phyloP scores from a whole-genome alignment of 2,888 invertebrate species.

The Luperina nickerlii region DNA sequence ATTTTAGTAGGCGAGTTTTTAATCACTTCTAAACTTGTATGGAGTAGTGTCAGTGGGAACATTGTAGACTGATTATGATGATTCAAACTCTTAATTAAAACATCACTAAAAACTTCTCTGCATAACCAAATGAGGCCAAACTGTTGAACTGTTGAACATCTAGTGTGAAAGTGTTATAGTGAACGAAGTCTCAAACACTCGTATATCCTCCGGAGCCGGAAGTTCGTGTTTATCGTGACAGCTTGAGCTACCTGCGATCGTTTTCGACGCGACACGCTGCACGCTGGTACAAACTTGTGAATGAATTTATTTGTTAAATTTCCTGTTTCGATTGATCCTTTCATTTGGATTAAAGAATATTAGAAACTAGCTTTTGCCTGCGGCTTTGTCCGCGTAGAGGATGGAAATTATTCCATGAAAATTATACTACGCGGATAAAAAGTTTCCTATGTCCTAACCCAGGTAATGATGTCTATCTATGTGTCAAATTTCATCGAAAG shows the following conservation, averaged over 20 bases:
- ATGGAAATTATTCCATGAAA: not conserved
- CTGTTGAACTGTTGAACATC: not conserved
- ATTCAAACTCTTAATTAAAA: not conserved
- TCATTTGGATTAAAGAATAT: not conserved
- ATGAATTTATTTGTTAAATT: slow-evolving; percentile 13
- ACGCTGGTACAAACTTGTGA: slow-evolving; percentile 1
- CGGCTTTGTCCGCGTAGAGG: not conserved
- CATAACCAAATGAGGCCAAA: slow-evolving; percentile 17
- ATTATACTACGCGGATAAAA: not conserved
- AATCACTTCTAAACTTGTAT: no score
- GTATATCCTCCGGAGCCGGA: slow-evolving; percentile 31
- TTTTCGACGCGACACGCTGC: not conserved
- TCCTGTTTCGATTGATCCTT: not conserved
- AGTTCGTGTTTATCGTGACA: slow-evolving; percentile 35
- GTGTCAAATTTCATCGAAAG: not conserved
- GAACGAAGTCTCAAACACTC: slow-evolving; percentile 15
- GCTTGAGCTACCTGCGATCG: slow-evolving; percentile 36
- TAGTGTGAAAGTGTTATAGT: slow-evolving; percentile 35
- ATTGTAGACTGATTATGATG: no score
- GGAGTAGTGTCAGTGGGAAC: no score
- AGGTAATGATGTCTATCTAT: not conserved
- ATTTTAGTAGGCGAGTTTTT: no score
- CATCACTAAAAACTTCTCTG: not conserved
- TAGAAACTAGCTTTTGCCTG: not conserved
- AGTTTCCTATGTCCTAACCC: not conserved